These are phyloP conservation scores for Sebastolobus altivelis DNA, from an alignment of 2,797 vertebrate genomes.

Conservation along the genomic window DNA sequence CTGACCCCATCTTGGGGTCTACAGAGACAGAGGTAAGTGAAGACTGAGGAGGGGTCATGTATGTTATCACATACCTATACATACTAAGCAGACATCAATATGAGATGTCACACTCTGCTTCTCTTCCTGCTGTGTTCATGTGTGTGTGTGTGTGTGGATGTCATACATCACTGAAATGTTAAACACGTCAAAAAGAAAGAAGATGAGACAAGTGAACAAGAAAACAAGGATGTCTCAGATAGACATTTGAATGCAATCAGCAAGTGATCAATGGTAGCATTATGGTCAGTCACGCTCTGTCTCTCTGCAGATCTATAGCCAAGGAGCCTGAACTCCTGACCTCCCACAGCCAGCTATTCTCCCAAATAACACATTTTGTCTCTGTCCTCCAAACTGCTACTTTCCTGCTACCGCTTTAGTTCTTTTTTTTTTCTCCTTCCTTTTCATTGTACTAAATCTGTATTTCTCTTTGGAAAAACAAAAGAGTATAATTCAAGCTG, in stretches of 20 bases:
- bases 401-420: neutral
- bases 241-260: slow-evolving; percentile 21
- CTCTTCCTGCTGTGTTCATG: neutral
- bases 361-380: slow-evolving; percentile 1
- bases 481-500: neutral
- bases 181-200: slow-evolving; percentile 11
- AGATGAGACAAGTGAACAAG: neutral
- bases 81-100: slow-evolving; percentile 31
- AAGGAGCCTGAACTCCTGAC: slow-evolving; percentile 41
- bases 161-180: slow-evolving; percentile 12
- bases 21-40: neutral
- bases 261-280: slow-evolving; percentile 31
- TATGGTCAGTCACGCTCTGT: slow-evolving; percentile 41
- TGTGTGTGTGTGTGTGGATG: slow-evolving; percentile 1
- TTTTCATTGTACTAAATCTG: neutral
- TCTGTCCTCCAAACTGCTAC: neutral
- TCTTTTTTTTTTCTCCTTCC: neutral
- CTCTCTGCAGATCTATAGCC: slow-evolving; percentile 30
- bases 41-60: neutral
- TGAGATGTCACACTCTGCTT: neutral
- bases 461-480: neutral
- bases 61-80: slow-evolving; percentile 10
- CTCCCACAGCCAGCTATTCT: slow-evolving; percentile 6
- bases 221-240: slow-evolving; percentile 4
- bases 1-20: neutral